phyloP scores from a whole-genome alignment of 2,113 vertebrate species.

The Accipiter virgatus region DNA sequence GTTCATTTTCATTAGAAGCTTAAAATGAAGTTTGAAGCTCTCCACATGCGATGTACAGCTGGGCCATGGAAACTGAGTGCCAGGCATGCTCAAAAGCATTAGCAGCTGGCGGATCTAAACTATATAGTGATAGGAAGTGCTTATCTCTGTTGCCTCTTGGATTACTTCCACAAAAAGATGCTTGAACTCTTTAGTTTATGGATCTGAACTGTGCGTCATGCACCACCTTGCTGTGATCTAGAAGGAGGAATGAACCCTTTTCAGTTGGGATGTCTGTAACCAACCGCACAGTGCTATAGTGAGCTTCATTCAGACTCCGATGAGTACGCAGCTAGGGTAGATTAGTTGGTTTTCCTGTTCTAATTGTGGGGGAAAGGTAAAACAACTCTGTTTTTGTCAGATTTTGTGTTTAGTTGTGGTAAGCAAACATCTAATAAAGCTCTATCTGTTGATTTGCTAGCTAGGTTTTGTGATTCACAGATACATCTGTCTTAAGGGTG shows the following conservation, averaged over 20 bases:
- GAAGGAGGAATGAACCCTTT: background rate
- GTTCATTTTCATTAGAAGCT: background rate
- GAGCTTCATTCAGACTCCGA: background rate
- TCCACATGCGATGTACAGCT: background rate
- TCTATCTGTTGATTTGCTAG: background rate
- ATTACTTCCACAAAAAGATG: background rate
- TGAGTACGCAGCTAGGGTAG: background rate
- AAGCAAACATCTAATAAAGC: background rate
- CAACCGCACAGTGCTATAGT: background rate
- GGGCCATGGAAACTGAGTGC: background rate
- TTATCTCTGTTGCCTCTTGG: background rate
- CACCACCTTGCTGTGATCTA: background rate
- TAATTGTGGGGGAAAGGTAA: background rate
- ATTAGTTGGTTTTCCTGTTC: background rate
- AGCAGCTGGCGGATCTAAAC: background rate
- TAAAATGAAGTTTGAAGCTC: background rate
- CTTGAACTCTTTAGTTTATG: background rate
- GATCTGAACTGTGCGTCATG: background rate
- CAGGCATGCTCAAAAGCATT: background rate
- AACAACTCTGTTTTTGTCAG: background rate
- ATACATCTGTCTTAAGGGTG: rapidly evolving
- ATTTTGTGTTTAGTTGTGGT: background rate
- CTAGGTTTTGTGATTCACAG: background rate
- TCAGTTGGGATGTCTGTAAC: background rate
- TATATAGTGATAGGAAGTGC: background rate